Evolutionary conservation across 2,888 invertebrate species (phyloP).

Genomic region (Mylabris sibirica): DNA sequence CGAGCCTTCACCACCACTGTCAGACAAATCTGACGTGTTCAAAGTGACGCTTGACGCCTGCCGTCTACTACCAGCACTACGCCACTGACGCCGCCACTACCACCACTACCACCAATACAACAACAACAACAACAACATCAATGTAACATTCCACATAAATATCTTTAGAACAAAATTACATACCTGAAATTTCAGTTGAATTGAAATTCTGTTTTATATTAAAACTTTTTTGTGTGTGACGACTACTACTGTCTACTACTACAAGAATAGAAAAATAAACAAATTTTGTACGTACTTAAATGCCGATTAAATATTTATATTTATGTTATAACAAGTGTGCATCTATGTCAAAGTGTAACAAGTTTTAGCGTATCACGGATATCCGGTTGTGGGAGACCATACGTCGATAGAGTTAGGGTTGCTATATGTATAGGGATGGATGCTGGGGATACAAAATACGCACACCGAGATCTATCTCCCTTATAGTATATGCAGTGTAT

Average conservation of each 20-base stretch:
- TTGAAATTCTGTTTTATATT: neutral
- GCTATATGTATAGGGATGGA: neutral
- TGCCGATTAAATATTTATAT: neutral
- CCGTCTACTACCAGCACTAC: slow-evolving; percentile 33
- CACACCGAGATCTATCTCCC: neutral
- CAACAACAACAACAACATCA: neutral
- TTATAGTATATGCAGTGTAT: neutral
- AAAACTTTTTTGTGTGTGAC: neutral
- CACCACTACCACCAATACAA: too few species aligned
- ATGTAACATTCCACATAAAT: neutral
- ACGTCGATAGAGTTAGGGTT: slow-evolving; percentile 9
- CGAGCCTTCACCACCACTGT: slow-evolving; percentile 47
- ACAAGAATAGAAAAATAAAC: neutral
- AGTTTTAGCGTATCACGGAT: slow-evolving; percentile 9
- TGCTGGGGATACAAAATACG: neutral
- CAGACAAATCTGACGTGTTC: slow-evolving; percentile 51
- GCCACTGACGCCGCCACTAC: slow-evolving; percentile 27
- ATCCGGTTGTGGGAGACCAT: slow-evolving; percentile 9
- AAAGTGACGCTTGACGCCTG: slow-evolving; percentile 45
- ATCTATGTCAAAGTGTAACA: slow-evolving; percentile 8
- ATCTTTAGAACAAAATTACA: neutral
- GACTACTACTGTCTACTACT: neutral
- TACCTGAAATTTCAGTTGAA: neutral
- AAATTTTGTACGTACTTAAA: neutral
- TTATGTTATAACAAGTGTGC: slow-evolving; percentile 2